Base-by-base conservation (phyloP, 1,140 invertebrate species). In the Caerostris darwini region DNA sequence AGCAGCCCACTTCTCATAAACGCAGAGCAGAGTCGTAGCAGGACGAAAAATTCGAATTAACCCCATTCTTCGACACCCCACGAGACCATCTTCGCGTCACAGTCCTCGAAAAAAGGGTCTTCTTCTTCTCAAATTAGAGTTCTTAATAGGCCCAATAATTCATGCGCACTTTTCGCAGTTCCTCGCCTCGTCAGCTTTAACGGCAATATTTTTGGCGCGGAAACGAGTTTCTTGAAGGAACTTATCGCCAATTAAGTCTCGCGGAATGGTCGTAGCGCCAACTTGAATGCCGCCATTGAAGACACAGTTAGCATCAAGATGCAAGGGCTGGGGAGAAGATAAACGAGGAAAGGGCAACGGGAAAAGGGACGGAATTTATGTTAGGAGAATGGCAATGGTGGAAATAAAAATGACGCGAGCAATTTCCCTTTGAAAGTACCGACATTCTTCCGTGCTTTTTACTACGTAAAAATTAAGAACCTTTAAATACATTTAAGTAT, bases 111-210 rank as follows among this genome's bases (percentile, higher is more conserved):
- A 71, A 89, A 90, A 90, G 64, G 3, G 67, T 17, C n/a, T 58
- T 90, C 67, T 58, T 90, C 67, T 71, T 67, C 82, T 83, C 61
- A 90, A 90, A 90, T 69, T 59, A 90, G 87, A 57, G 50, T 90
- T 90, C 59, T 90, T 90, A 90, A 69, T 90, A 90, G 61, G 87
- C n/a, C 54, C 59, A 71, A 90, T 90, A 90, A 71, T 71, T 90
- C 87, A 90, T 53, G 87, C 87, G 50, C 61, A 53, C 34, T 90
- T 90, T 71, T 69, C 56, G 34, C 34, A 77, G 71, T 77, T 77
- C 8, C 34, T 53, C 57, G 34, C 57, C 34, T 87, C 58, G 57
- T 53, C 34, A 59, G 58, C 58, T 59, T 87, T 61, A 87, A 59
- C 85, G 85, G 58, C 50, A n/a, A 87, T 87, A 59, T 87, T 64